Evolutionary conservation across 1,140 invertebrate species (phyloP).

Genomic region (Heliconius hermathena): DNA sequence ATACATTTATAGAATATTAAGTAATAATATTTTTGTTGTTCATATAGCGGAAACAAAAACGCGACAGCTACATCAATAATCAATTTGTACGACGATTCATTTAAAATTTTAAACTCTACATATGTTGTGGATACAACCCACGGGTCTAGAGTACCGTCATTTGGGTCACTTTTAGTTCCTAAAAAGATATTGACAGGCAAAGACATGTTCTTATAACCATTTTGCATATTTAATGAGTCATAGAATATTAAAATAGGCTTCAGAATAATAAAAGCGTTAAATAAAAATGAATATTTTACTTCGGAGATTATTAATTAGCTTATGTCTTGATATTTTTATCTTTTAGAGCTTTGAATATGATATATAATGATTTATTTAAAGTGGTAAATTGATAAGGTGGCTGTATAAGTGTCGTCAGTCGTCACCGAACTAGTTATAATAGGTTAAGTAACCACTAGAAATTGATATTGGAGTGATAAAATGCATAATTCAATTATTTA

Average conservation of each 20-base stretch:
- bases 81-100: not conserved
- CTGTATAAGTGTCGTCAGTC: too few species aligned
- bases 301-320: not conserved
- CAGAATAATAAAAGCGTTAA: constrained; percentile 14
- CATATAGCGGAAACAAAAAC: not conserved
- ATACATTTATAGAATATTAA: not conserved
- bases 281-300: constrained; percentile 5
- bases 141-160: not conserved
- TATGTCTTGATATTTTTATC: not conserved
- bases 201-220: constrained; percentile 19
- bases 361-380: too few species aligned
- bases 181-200: constrained; percentile 2
- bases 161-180: not conserved
- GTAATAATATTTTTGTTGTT: not conserved
- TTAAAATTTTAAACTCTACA: not conserved
- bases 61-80: constrained; percentile 5
- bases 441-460: too few species aligned
- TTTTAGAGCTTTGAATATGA: not conserved
- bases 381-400: too few species aligned
- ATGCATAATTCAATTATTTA: too few species aligned
- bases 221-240: constrained; percentile 19
- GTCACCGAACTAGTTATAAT: too few species aligned
- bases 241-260: constrained; percentile 30
- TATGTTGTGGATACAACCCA: not conserved
- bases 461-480: too few species aligned